These are phyloP conservation scores for Cotesia chilonis DNA, from an alignment of 1,140 invertebrate genomes.

Conservation along the genomic window DNA sequence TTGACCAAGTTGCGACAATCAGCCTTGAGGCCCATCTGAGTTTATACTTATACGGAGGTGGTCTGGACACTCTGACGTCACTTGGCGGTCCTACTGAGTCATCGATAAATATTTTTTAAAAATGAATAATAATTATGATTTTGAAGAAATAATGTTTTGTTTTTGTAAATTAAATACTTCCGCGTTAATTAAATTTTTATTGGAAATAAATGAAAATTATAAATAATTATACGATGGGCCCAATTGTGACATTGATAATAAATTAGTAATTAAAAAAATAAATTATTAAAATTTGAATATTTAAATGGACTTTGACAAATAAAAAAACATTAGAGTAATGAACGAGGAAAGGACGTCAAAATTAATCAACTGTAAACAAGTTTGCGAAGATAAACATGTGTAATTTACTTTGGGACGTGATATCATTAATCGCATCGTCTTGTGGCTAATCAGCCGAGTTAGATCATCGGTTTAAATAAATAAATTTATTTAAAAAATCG, in stretches of 20 bases:
- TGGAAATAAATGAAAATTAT: background rate
- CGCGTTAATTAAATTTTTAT: background rate
- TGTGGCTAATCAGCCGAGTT: constrained; percentile 9
- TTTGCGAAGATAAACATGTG: background rate
- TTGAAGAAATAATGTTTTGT: background rate
- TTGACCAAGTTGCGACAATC: constrained; percentile 43
- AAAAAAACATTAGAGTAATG: too few relatives aligned
- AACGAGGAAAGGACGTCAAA: too few relatives aligned
- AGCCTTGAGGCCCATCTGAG: constrained; percentile 50
- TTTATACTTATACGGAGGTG: constrained; percentile 58
- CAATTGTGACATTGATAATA: too few relatives aligned
- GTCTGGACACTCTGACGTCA: constrained; percentile 52
- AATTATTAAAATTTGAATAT: too few relatives aligned
- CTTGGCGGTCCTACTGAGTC: constrained; percentile 30
- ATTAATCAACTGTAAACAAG: too few relatives aligned
- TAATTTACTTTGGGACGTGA: background rate
- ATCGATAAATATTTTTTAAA: constrained; percentile 5
- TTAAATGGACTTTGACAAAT: too few relatives aligned
- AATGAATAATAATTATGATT: constrained; percentile 4
- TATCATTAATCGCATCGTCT: background rate
- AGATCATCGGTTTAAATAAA: constrained; percentile 8
- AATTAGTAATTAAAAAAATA: too few relatives aligned
- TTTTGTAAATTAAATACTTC: background rate
- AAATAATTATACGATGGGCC: too few relatives aligned
- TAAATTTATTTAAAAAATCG: background rate